These are phyloP conservation scores for Todus mexicanus DNA, from an alignment of 2,797 vertebrate species.

Conservation along the genomic window DNA sequence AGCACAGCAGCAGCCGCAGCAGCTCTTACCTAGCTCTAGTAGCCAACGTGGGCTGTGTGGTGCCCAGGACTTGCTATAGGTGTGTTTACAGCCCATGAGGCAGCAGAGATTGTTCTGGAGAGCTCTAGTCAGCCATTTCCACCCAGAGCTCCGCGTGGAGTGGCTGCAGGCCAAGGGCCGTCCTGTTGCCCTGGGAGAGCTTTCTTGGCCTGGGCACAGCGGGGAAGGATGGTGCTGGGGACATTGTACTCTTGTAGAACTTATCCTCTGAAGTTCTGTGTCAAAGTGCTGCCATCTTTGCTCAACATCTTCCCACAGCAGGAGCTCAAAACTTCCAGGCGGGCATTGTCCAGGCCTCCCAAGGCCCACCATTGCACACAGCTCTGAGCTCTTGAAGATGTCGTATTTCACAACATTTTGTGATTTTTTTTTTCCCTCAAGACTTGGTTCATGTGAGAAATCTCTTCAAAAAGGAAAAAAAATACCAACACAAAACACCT, in stretches of 20 bases:
- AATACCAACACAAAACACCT: not conserved
- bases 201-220: not conserved
- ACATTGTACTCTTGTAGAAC: not conserved
- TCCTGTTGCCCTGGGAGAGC: no score
- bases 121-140: not conserved
- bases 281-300: not conserved
- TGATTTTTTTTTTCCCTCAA: not conserved
- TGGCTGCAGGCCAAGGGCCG: not conserved
- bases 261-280: not conserved
- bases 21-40: not conserved
- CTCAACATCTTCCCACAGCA: not conserved
- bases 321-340: not conserved
- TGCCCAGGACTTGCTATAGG: not conserved
- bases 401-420: not conserved
- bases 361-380: fast-evolving
- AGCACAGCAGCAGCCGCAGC: fast-evolving
- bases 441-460: not conserved
- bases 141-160: no score
- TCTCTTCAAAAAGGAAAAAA: not conserved
- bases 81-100: fast-evolving
- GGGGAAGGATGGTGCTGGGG: not conserved
- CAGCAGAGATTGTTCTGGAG: not conserved
- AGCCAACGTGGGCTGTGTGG: fast-evolving
- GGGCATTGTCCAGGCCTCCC: not conserved
- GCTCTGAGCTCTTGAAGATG: not conserved